phyloP scores from a whole-genome alignment of 2,797 vertebrate species.

The Eulemur albifrons region DNA sequence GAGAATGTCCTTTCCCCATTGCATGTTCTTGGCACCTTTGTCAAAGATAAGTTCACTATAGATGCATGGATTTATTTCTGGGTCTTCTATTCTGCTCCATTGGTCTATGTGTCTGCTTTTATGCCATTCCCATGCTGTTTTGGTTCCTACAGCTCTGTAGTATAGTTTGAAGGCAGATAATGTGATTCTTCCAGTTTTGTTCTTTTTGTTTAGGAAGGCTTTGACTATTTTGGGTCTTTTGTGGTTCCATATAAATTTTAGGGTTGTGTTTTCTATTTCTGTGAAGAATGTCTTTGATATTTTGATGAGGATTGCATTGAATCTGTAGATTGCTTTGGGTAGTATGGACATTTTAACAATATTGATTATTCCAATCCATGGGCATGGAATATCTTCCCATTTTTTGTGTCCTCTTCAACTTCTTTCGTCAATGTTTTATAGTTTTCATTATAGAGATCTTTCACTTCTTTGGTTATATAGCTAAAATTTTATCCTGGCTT shows the following conservation, averaged over 20 bases:
- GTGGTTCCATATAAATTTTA: background rate
- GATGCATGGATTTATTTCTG: background rate
- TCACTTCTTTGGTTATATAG: too few relatives aligned
- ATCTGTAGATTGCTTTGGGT: background rate
- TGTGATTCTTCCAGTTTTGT: too few relatives aligned
- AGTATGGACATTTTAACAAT: background rate
- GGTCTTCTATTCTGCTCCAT: background rate
- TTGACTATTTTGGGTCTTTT: background rate
- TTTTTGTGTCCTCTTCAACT: too few relatives aligned
- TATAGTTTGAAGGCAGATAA: background rate
- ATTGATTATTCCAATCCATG: background rate
- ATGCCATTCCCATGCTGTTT: background rate
- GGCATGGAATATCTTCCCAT: too few relatives aligned
- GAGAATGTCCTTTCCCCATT: background rate
- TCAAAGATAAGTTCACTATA: background rate
- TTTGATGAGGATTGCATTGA: background rate
- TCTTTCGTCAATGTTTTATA: too few relatives aligned
- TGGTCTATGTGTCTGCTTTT: background rate
- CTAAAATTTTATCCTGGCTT: background rate
- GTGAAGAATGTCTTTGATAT: background rate
- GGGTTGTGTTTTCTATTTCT: background rate
- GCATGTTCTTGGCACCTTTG: background rate
- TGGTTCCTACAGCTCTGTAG: background rate
- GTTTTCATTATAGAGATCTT: too few relatives aligned
- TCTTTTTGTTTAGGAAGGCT: background rate